Percentiles rank a stretch among this genome's conserved stretches.
Conservation (phyloP, 2,113 vertebrate species). For the Ardeotis arabs region DNA sequence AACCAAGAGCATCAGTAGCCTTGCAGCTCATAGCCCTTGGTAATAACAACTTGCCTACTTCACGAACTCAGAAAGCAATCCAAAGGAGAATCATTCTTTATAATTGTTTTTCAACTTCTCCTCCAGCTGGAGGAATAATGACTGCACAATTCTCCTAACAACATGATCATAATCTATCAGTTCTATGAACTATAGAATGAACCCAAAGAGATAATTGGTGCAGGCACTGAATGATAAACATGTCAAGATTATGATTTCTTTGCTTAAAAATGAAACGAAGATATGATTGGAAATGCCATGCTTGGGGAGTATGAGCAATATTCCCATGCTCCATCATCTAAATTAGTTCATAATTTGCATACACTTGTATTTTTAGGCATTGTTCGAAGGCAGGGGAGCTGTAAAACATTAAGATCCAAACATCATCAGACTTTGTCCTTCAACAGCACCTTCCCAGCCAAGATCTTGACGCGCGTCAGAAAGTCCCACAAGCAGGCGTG, state of each 20-base stretch:
- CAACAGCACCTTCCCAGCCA: neutral
- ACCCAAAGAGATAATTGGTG: conserved; percentile 76
- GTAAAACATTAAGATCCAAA: conserved; percentile 30
- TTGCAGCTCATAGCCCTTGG: conserved; percentile 2
- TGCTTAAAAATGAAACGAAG: conserved; percentile 71
- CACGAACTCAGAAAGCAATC: conserved; percentile 44
- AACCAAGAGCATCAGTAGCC: neutral
- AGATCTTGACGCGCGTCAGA: neutral
- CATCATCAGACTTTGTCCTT: conserved; percentile 25
- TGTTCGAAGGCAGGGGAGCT: conserved; percentile 42
- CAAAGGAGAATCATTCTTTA: conserved; percentile 54
- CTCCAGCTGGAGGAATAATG: conserved; percentile 66
- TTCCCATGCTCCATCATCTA: conserved; percentile 64
- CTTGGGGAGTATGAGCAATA: conserved; percentile 62
- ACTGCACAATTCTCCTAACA: conserved; percentile 71
- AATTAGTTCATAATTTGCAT: conserved; percentile 74
- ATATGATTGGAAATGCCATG: conserved; percentile 65
- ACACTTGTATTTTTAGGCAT: conserved; percentile 60
- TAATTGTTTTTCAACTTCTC: conserved; percentile 67
- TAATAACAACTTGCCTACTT: conserved; percentile 40
- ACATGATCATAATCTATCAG: conserved; percentile 73
- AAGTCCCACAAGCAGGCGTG: neutral
- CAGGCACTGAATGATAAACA: conserved; percentile 75
- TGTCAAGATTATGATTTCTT: conserved; percentile 76
- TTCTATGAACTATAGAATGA: conserved; percentile 68